Evolutionary conservation across 2,113 vertebrate species (phyloP).

Genomic region (Meleagris gallopavo): DNA sequence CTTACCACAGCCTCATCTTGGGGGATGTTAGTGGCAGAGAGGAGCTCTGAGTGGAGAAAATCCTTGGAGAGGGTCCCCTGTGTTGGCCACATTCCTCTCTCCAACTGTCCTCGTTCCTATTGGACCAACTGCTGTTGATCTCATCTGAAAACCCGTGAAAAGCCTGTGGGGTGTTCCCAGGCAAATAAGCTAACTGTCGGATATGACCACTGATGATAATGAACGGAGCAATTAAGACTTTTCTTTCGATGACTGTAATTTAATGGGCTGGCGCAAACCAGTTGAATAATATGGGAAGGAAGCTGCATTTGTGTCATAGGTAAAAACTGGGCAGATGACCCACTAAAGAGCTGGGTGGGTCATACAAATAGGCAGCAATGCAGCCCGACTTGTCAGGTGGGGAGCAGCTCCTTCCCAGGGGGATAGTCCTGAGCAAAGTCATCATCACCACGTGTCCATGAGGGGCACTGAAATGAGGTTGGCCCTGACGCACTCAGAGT

Average conservation of each 20-base stretch:
- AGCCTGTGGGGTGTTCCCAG: constrained; percentile 28
- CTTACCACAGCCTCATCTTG: fast-evolving
- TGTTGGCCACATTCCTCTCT: neutral
- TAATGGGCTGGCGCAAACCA: neutral
- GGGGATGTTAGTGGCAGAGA: neutral
- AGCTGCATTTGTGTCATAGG: constrained; percentile 20
- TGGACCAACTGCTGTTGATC: neutral
- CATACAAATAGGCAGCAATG: constrained; percentile 64
- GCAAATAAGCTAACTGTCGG: constrained; percentile 1
- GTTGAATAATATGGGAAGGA: constrained; percentile 4
- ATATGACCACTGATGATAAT: constrained; percentile 41
- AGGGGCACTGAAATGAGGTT: neutral
- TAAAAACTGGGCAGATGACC: constrained; percentile 22
- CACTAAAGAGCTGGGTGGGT: constrained; percentile 45
- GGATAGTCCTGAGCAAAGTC: neutral
- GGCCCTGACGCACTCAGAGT: neutral
- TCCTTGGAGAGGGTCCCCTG: neutral
- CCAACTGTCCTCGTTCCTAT: neutral
- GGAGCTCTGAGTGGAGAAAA: neutral
- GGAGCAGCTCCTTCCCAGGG: neutral
- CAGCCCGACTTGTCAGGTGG: neutral
- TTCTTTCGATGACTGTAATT: constrained; percentile 54
- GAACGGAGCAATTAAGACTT: constrained; percentile 64
- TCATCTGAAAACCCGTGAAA: neutral
- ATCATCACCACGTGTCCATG: neutral